Conservation (phyloP, 2,113 vertebrate genomes). For the Brachypteracias leptosomus region DNA sequence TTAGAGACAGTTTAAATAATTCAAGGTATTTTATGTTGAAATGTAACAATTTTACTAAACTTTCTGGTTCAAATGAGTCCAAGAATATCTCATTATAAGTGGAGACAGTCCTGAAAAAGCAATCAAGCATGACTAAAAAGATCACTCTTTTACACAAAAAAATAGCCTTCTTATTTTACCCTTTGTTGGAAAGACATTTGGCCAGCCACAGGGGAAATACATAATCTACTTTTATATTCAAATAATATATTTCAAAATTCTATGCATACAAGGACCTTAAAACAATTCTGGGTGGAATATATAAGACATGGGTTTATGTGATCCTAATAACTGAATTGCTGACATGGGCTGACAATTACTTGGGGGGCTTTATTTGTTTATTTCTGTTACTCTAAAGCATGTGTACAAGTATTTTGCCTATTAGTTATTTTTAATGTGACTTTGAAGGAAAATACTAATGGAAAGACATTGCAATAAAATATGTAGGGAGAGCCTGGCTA, state of each 20-base stretch:
- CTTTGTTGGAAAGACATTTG: conserved; percentile 85
- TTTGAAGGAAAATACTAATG: conserved; percentile 21
- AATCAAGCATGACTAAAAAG: conserved; percentile 84
- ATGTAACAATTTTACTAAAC: conserved; percentile 77
- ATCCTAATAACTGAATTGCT: conserved; percentile 72
- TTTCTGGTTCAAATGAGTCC: conserved; percentile 82
- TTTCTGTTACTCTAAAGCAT: background rate
- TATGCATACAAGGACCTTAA: conserved; percentile 73
- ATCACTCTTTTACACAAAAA: conserved; percentile 84
- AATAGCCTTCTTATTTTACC: conserved; percentile 83
- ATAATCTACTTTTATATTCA: conserved; percentile 85
- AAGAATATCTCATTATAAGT: conserved; percentile 85
- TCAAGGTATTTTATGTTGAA: conserved; percentile 68
- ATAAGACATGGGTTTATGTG: conserved; percentile 60
- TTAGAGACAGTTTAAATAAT: conserved; percentile 52
- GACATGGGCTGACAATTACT: conserved; percentile 63
- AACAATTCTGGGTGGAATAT: conserved; percentile 74
- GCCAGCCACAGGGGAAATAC: conserved; percentile 83
- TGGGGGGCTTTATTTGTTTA: conserved; percentile 15
- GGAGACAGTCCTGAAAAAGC: conserved; percentile 81
- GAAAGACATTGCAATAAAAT: background rate
- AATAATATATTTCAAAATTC: conserved; percentile 81
- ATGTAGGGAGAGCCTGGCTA: background rate
- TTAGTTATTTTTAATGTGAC: background rate
- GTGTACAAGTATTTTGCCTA: background rate